A percentile compares a stretch with the other conserved stretches of the same genome.
Evolutionary conservation across 2,888 invertebrate species (phyloP).

Genomic region (Neocrepidodera transversa): DNA sequence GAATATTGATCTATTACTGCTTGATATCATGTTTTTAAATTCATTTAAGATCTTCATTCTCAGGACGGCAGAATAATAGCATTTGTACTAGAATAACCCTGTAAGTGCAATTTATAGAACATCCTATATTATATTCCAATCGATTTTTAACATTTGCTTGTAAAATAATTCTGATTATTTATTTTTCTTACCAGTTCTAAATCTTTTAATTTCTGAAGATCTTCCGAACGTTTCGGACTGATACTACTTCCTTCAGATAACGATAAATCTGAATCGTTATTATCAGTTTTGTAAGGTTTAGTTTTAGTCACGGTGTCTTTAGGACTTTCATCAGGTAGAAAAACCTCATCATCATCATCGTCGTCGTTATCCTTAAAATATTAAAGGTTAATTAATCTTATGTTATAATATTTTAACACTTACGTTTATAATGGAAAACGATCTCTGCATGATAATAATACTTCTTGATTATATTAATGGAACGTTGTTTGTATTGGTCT

Average conservation of each 20-base stretch:
- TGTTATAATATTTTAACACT: constrained; percentile 9
- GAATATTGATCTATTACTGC: too few relatives aligned
- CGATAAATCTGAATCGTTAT: constrained; percentile 31
- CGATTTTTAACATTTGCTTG: too few relatives aligned
- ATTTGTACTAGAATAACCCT: too few relatives aligned
- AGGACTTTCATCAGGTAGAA: constrained; percentile 8
- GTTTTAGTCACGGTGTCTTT: constrained; percentile 28
- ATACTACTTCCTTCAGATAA: constrained; percentile 57
- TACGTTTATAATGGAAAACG: constrained; percentile 39
- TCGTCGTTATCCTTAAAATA: constrained; percentile 28
- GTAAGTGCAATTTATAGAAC: too few relatives aligned
- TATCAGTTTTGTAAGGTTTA: constrained; percentile 23
- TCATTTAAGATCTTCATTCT: too few relatives aligned
- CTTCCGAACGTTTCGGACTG: constrained; percentile 36
- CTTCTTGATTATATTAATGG: too few relatives aligned
- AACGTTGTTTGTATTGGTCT: too few relatives aligned
- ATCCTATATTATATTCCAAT: too few relatives aligned
- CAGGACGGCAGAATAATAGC: too few relatives aligned
- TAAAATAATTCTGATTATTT: too few relatives aligned
- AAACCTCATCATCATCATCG: constrained; percentile 24
- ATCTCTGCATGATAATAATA: constrained; percentile 41
- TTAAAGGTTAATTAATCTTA: too few relatives aligned
- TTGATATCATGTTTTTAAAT: too few relatives aligned
- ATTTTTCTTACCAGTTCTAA: constrained; percentile 3
- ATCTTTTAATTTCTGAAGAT: constrained; percentile 16